Base-by-base conservation (phyloP, 2,888 invertebrate genomes). In the Aphrophora alni region DNA sequence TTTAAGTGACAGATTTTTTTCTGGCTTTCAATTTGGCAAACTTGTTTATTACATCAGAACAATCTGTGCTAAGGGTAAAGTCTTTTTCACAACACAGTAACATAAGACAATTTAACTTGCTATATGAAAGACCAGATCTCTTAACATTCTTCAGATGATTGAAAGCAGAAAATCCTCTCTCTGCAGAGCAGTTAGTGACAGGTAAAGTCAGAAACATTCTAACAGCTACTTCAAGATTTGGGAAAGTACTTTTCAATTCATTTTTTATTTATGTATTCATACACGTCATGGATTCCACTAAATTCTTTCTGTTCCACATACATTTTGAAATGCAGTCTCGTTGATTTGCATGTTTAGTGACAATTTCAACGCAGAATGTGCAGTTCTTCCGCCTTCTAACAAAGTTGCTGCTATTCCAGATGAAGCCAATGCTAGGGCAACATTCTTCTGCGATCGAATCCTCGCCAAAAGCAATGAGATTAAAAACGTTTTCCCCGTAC, bases 161-260 rank as follows among this genome's bases (percentile, higher is more conserved):
- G 3, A 70, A 70, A 70, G 70, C 70, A 24, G 70, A 70, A 70
- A 70, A 24, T 14, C 70, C 70, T 70, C 25, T 70, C 70, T 70
- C 70, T 70, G 74, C 74, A 38, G 33, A 74, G 38, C 74, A 74
- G 74, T 74, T 74, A 26, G 33, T 77, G 28, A 69, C 68, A n/a
- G 77, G 38, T 17, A 77, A 21, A n/a, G 77, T 77, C 28, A 77
- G 68, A 70, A 69, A 78, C 1, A 78, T 78, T 33, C 72, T 78
- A 69, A 78, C 71, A n/a, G 78, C 78, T 44, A 78, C 72, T 78
- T 78, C 78, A 69, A 78, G 72, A 44, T 78, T 71, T 44, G 78
- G 78, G 27, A 78, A 78, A 78, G 78, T 78, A 78, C 21, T 70
- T 24, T 70, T 70, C 70, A 70, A 70, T 70, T 70, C 21, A 70